A percentile compares a stretch with the other conserved stretches of the same genome.
phyloP scores from a whole-genome alignment of 2,113 vertebrate species.

The Mus pahari region DNA sequence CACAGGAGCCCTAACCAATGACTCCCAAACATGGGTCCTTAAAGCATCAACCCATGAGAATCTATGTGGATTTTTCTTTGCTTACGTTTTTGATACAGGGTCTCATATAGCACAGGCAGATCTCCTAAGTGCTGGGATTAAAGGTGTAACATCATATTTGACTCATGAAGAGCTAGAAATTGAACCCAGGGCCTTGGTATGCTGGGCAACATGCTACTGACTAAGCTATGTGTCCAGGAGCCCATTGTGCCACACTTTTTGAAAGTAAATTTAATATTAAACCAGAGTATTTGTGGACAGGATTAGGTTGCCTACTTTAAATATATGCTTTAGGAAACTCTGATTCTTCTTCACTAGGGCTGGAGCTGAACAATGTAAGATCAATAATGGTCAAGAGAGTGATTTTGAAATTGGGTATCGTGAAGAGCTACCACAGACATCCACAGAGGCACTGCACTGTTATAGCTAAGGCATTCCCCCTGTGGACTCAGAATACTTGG shows the following conservation, averaged over 20 bases:
- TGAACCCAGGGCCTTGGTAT: not conserved
- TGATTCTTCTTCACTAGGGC: not conserved
- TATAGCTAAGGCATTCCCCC: not conserved
- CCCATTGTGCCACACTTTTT: not conserved
- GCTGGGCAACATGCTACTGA: not conserved
- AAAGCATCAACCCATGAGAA: not conserved
- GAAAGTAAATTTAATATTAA: not conserved
- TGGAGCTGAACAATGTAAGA: not conserved
- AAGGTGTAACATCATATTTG: not conserved
- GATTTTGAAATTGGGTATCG: not conserved
- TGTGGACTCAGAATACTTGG: not conserved
- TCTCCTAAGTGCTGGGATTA: not conserved
- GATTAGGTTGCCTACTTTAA: not conserved
- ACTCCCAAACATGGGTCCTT: not conserved
- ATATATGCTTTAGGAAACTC: not conserved
- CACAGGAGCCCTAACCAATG: not conserved
- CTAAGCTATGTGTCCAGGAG: not conserved
- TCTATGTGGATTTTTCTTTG: not conserved
- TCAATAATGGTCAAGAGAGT: not conserved
- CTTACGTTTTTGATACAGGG: not conserved
- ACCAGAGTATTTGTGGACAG: not conserved
- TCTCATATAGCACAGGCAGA: not conserved
- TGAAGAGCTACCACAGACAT: not conserved
- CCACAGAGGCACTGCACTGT: not conserved
- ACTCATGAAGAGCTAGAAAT: not conserved